Conservation (phyloP, 2,113 vertebrate genomes). For the Thunnus maccoyii region DNA sequence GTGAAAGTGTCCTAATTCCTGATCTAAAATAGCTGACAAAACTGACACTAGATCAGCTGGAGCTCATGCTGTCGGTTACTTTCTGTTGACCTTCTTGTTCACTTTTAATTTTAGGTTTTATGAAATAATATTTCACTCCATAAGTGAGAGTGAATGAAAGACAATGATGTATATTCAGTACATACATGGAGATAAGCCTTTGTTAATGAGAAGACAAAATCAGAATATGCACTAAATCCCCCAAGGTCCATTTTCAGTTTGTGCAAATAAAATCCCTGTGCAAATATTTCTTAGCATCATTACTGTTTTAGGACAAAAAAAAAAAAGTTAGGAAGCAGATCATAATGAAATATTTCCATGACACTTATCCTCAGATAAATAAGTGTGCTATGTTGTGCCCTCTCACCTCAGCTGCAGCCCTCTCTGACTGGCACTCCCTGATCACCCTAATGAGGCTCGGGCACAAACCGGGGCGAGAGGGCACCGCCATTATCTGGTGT, state of each 20-base stretch:
- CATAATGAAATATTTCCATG: conserved; percentile 56
- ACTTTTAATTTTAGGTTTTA: not conserved
- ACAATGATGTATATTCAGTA: not conserved
- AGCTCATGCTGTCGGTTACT: too few relatives aligned
- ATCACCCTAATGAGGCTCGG: conserved; percentile 83
- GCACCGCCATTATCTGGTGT: conserved; percentile 81
- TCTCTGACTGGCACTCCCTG: conserved; percentile 75
- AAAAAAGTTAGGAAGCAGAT: conserved; percentile 21
- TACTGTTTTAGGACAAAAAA: conserved; percentile 21
- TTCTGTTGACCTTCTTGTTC: not conserved
- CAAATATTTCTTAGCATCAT: conserved; percentile 38
- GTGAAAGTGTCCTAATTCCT: too few relatives aligned
- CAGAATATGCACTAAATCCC: conserved; percentile 5
- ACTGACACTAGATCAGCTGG: too few relatives aligned
- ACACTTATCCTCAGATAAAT: conserved; percentile 67
- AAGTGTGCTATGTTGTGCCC: conserved; percentile 60
- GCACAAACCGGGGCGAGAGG: conserved; percentile 82
- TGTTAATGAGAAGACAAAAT: conserved; percentile 23
- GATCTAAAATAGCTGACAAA: too few relatives aligned
- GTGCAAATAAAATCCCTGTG: conserved; percentile 27
- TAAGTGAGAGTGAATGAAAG: not conserved
- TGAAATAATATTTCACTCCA: not conserved
- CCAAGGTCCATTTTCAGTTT: conserved; percentile 17
- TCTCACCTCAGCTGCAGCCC: conserved; percentile 66
- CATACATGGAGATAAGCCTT: not conserved